Evolutionary conservation across 2,113 vertebrate species (phyloP).

Genomic region (Pseudorhombus dupliciocellatus): DNA sequence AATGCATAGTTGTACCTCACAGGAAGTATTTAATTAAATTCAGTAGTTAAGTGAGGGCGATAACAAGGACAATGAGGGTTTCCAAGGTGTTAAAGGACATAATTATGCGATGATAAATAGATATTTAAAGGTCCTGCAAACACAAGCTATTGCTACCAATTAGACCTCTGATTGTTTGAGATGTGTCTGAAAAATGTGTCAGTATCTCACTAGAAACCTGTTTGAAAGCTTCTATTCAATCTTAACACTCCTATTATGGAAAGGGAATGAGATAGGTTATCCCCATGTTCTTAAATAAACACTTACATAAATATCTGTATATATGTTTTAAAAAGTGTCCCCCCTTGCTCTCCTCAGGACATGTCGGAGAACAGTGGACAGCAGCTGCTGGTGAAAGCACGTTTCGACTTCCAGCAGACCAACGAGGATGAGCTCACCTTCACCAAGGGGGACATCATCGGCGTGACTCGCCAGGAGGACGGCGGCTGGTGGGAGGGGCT

Average conservation of each 20-base stretch:
- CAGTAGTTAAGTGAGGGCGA: too few species aligned
- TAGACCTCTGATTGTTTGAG: too few species aligned
- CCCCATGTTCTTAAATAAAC: too few species aligned
- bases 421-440: slow-evolving; percentile 99
- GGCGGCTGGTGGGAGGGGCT: slow-evolving; percentile 99
- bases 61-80: not conserved
- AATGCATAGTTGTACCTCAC: not conserved
- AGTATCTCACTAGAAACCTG: too few species aligned
- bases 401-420: slow-evolving; percentile 97
- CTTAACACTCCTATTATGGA: too few species aligned
- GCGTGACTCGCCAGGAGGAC: slow-evolving; percentile 93
- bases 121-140: not conserved
- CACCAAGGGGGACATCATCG: slow-evolving; percentile 93
- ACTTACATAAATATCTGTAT: too few species aligned
- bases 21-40: not conserved
- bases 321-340: too few species aligned
- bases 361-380: slow-evolving; percentile 95
- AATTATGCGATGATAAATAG: not conserved
- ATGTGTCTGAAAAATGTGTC: too few species aligned
- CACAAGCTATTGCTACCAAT: not conserved
- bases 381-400: slow-evolving; percentile 93
- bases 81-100: not conserved
- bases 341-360: slow-evolving; percentile 81
- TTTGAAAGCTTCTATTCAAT: too few species aligned
- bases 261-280: too few species aligned